Percentiles rank a stretch among this genome's conserved stretches.
Evolutionary conservation across 2,888 invertebrate genomes (phyloP).

Genomic region (Plutella xylostella): DNA sequence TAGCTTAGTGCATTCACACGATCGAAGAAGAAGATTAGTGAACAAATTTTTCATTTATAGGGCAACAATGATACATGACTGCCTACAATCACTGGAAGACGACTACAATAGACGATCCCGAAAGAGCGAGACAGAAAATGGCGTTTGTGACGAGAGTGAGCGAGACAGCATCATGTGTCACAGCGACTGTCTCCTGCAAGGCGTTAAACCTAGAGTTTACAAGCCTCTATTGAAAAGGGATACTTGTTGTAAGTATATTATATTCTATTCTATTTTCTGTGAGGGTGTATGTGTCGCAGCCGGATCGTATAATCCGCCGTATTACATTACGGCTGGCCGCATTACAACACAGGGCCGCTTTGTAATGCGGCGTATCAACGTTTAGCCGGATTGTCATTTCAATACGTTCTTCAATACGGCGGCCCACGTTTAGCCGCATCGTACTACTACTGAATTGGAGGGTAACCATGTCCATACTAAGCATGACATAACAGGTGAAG

Average conservation of each 20-base stretch:
- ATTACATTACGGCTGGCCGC: not conserved
- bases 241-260: slow-evolving; percentile 77
- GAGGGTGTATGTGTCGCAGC: not conserved
- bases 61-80: slow-evolving; percentile 68
- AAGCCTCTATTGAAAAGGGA: slow-evolving; percentile 79
- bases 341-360: not conserved
- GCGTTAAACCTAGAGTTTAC: slow-evolving; percentile 76
- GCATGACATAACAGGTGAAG: too few species aligned
- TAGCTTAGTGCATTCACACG: too few species aligned
- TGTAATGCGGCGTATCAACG: not conserved
- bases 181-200: slow-evolving; percentile 73
- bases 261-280: not conserved
- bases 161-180: slow-evolving; percentile 45
- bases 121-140: not conserved
- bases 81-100: slow-evolving; percentile 59
- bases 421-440: not conserved
- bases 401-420: not conserved
- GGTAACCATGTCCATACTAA: too few species aligned
- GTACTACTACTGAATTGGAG: not conserved
- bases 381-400: not conserved
- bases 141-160: slow-evolving; percentile 15
- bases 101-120: slow-evolving; percentile 20
- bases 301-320: too few species aligned
- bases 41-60: slow-evolving; percentile 36
- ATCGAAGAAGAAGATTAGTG: not conserved